These are phyloP conservation scores for Ranitomeya variabilis DNA, from an alignment of 2,113 vertebrate species.

Conservation along the genomic window DNA sequence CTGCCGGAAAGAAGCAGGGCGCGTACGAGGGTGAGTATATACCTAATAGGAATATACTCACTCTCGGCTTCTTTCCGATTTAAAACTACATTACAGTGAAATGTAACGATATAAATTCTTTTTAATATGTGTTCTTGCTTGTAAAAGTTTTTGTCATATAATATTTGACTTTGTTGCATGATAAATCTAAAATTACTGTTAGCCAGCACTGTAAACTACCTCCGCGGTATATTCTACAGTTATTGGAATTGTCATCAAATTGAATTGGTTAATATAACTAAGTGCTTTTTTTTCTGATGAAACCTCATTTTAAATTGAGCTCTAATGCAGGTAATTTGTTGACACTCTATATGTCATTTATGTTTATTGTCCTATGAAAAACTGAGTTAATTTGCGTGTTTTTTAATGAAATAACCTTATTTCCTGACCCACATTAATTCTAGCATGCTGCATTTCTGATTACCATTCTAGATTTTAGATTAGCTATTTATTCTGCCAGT, in stretches of 20 bases:
- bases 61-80: no score
- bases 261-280: conserved; percentile 11
- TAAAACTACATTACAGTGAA: no score
- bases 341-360: neutral
- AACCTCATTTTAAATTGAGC: neutral
- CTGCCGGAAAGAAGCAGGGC: no score
- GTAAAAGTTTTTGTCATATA: no score
- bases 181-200: neutral
- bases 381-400: conserved; percentile 28
- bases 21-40: no score
- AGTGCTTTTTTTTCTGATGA: neutral
- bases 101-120: no score
- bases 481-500: conserved; percentile 54
- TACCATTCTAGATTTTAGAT: conserved; percentile 59
- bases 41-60: no score
- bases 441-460: conserved; percentile 50
- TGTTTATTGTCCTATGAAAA: conserved; percentile 30
- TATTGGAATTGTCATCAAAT: neutral
- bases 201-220: neutral
- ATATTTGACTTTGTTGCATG: no score
- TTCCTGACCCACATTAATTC: conserved; percentile 47
- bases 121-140: no score
- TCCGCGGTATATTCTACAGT: neutral
- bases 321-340: conserved; percentile 1
- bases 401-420: conserved; percentile 54